phyloP scores from a whole-genome alignment of 2,888 invertebrate species.

The Melinaea marsaeus region DNA sequence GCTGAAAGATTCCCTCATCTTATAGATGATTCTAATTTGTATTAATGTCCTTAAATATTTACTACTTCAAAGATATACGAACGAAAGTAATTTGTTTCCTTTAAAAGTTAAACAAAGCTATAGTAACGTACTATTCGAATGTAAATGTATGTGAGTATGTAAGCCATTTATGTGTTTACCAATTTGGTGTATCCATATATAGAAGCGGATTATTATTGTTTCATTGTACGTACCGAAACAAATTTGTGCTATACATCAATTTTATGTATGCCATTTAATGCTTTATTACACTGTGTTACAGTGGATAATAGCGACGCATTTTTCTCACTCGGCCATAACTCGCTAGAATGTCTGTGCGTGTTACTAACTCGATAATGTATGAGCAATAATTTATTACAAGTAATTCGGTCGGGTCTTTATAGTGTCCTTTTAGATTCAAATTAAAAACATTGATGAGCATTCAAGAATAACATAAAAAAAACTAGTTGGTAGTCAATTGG shows the following conservation, averaged over 20 bases:
- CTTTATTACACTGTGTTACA: slow-evolving; percentile 33
- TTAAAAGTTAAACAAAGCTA: slow-evolving; percentile 22
- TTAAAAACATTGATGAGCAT: slow-evolving; percentile 20
- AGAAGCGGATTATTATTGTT: slow-evolving; percentile 39
- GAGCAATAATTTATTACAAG: slow-evolving; percentile 36
- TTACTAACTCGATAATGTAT: slow-evolving; percentile 37
- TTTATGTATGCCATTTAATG: slow-evolving; percentile 33
- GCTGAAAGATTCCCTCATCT: background rate
- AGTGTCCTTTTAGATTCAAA: slow-evolving; percentile 20
- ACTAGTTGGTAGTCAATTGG: slow-evolving; percentile 22
- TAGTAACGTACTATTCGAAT: slow-evolving; percentile 29
- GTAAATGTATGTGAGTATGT: slow-evolving; percentile 34
- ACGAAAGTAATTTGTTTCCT: background rate
- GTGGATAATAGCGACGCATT: slow-evolving; percentile 30
- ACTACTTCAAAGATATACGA: background rate
- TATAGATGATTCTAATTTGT: too few species aligned
- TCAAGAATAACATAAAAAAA: slow-evolving; percentile 20
- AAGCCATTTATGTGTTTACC: slow-evolving; percentile 36
- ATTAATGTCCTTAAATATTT: background rate
- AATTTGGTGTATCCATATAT: slow-evolving; percentile 38
- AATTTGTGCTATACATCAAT: slow-evolving; percentile 32
- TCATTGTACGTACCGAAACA: slow-evolving; percentile 35
- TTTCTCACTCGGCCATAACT: slow-evolving; percentile 24
- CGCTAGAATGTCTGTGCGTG: slow-evolving; percentile 26
- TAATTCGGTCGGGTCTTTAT: slow-evolving; percentile 30